Conservation (phyloP, 2,113 vertebrate genomes). For the Oceanodroma tethys region DNA sequence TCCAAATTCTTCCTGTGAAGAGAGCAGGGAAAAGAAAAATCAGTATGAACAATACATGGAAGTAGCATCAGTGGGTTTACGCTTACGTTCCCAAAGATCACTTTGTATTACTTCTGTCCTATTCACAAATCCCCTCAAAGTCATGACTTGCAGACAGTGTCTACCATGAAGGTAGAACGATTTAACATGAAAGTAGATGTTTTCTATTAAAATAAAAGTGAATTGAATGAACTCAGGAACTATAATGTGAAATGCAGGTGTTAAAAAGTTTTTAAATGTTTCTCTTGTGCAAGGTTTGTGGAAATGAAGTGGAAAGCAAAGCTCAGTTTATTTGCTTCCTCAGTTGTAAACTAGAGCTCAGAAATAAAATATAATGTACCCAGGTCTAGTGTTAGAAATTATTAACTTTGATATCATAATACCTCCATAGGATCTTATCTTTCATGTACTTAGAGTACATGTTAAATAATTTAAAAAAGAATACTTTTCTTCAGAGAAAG, state of each 20-base stretch:
- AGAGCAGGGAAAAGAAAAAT: neutral
- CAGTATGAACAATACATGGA: neutral
- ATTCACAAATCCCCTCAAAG: neutral
- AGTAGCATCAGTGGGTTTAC: neutral
- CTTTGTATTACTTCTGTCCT: neutral
- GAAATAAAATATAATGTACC: neutral
- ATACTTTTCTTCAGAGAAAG: neutral
- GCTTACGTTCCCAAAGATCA: neutral
- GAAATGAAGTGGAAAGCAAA: neutral
- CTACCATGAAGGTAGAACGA: neutral
- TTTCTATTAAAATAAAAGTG: neutral
- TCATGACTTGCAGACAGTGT: neutral
- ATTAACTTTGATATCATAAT: neutral
- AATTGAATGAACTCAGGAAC: neutral
- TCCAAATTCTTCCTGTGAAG: constrained; percentile 75
- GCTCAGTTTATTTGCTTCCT: neutral
- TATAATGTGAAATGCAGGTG: neutral
- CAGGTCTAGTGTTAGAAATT: neutral
- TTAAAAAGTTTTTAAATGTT: neutral
- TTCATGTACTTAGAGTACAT: neutral
- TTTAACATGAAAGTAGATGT: neutral
- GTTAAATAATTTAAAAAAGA: neutral
- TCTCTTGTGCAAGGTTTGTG: neutral
- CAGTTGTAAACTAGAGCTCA: neutral
- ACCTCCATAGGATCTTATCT: neutral